phyloP scores from a whole-genome alignment of 2,797 vertebrate genomes.

The Microchirus variegatus region DNA sequence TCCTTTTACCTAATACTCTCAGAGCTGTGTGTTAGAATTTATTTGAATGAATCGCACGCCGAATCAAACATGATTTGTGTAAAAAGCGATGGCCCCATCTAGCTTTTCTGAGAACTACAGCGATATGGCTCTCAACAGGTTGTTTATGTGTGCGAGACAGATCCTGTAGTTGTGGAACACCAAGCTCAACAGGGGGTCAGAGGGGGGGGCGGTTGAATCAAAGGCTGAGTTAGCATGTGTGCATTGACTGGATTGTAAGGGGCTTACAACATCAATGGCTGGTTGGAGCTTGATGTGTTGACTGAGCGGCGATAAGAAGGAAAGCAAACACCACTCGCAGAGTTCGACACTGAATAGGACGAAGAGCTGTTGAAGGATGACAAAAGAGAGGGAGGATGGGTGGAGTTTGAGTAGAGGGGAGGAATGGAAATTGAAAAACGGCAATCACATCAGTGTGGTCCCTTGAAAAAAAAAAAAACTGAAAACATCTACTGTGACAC shows the following conservation, averaged over 20 bases:
- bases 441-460: conserved; percentile 4
- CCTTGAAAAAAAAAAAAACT: not conserved
- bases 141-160: conserved; percentile 20
- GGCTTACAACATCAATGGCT: conserved; percentile 69
- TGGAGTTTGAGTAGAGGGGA: not conserved
- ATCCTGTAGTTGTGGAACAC: conserved; percentile 23
- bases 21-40: too few relatives aligned
- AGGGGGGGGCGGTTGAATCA: conserved; percentile 38
- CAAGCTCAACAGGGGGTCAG: conserved; percentile 10
- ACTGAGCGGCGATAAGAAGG: conserved; percentile 64
- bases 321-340: conserved; percentile 52
- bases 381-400: not conserved
- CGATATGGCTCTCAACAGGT: conserved; percentile 28
- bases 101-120: not conserved
- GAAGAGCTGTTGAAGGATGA: conserved; percentile 11
- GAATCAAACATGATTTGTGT: too few relatives aligned
- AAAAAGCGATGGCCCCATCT: too few relatives aligned
- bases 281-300: conserved; percentile 53
- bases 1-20: too few relatives aligned
- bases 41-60: too few relatives aligned
- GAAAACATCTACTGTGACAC: conserved; percentile 28
- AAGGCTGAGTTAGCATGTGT: conserved; percentile 62
- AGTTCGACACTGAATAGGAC: conserved; percentile 16
- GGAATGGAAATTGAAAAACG: conserved; percentile 3
- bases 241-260: conserved; percentile 70